Evolutionary conservation across 2,113 vertebrate species (phyloP), one percentile per base, ranked within the genome.

Genomic region (Pseudorhombus dupliciocellatus): DNA sequence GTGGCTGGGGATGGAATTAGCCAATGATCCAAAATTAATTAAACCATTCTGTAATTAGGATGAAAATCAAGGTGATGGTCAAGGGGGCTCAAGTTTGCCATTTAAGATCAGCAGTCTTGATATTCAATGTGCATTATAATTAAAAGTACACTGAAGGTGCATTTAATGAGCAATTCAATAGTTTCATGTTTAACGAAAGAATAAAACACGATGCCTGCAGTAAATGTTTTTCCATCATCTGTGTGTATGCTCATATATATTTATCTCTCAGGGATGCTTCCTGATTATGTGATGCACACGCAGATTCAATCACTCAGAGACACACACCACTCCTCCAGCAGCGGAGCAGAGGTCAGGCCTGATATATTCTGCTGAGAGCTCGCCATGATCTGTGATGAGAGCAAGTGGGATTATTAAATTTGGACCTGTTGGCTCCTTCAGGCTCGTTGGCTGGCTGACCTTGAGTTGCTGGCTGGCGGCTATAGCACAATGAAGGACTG

Each of bases 351-450:
- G 85, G 85, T 84, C 81, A 79, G 65, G 26, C 25, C 69, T 84
- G 82, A 87, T 87, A 58, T 84, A 85, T 82, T 84, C 76, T 75
- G 70, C 87, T 71, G 80, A 80, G 73, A 79, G 66, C 79, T 77
- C 72, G 62, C 73, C 22, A 8, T 58, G 72, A 87, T 87, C 84
- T 81, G 75, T 71, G 83, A 84, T 73, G 68, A 85, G 80, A 82
- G 81, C 79, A 60, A 65, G 79, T 58, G 69, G 81, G 75, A 84
- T 89, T 83, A 89, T 90, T 87, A 70, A 82, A 87, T 89, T 84
- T 88, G 81, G 76, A 82, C 84, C 69, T 61, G 75, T 75, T 75
- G 77, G 70, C 65, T 83, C 70, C 75, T 87, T 72, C 66, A 51
- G 81, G 81, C 79, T 54, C 50, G 61, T 64, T 76, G 37, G 24